Evolutionary conservation across 2,888 invertebrate genomes (phyloP).

Genomic region (Protonemura montana): DNA sequence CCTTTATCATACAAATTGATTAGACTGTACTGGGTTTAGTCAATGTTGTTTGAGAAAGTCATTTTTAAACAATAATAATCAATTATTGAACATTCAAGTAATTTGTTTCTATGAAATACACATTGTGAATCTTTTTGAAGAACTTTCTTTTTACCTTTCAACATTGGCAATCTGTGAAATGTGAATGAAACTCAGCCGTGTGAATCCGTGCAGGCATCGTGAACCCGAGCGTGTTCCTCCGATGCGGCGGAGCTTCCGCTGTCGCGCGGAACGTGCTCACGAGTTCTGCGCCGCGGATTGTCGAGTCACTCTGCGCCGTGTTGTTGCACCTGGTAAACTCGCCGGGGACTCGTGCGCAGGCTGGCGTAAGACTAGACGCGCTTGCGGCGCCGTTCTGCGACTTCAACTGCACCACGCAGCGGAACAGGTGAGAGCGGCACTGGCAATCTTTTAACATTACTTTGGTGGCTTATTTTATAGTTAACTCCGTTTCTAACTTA

Average conservation of each 20-base stretch:
- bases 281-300: constrained; percentile 81
- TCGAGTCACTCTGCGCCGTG: constrained; percentile 89
- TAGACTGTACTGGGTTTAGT: no score
- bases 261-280: constrained; percentile 82
- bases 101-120: no score
- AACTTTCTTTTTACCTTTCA: no score
- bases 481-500: no score
- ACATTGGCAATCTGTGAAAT: no score
- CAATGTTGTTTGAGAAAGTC: no score
- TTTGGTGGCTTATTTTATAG: not conserved
- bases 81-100: no score
- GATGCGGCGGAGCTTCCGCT: constrained; percentile 83
- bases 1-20: no score
- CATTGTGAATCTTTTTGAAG: no score
- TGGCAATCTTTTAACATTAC: not conserved
- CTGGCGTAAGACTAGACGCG: constrained; percentile 82
- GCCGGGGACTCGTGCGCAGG: constrained; percentile 78
- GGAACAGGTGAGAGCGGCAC: constrained; percentile 66
- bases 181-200: no score
- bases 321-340: constrained; percentile 84
- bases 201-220: constrained; percentile 68
- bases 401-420: constrained; percentile 77
- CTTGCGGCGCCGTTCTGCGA: constrained; percentile 94
- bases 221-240: constrained; percentile 81
- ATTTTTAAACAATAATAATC: no score